Evolutionary conservation across 2,888 invertebrate species (phyloP).

Genomic region (Lasioglossum oenotherae): DNA sequence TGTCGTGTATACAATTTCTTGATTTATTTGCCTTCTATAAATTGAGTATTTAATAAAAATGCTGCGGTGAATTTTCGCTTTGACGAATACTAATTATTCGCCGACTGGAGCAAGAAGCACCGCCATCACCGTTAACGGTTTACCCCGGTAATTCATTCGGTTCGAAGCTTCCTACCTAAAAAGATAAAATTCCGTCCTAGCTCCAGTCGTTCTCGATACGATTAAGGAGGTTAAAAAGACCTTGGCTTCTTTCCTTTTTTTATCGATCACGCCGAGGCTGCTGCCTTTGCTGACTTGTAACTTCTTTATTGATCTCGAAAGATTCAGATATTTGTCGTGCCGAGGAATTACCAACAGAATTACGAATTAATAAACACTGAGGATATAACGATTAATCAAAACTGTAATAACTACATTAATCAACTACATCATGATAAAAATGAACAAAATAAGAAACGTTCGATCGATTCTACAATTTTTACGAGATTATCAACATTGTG

Average conservation of each 20-base stretch:
- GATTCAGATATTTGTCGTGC: constrained; percentile 43
- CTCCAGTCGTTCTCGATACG: constrained; percentile 30
- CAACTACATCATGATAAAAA: not conserved
- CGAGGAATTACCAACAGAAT: constrained; percentile 2
- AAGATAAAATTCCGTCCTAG: constrained; percentile 29
- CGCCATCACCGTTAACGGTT: constrained; percentile 2
- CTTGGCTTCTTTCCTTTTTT: constrained; percentile 28
- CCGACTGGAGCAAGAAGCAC: not conserved
- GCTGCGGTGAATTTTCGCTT: not conserved
- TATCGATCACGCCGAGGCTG: constrained; percentile 47
- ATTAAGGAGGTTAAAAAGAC: constrained; percentile 46
- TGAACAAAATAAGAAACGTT: not conserved
- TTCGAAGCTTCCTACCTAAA: constrained; percentile 20
- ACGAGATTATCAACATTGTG: not conserved
- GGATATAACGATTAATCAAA: not conserved
- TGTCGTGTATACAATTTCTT: not conserved
- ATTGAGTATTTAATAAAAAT: not conserved
- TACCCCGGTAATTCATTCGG: constrained; percentile 22
- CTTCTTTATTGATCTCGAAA: constrained; percentile 46
- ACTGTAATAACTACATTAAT: not conserved
- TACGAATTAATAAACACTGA: not conserved
- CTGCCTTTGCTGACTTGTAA: constrained; percentile 9
- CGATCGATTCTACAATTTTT: not conserved
- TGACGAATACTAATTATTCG: not conserved
- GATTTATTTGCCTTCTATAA: not conserved